A percentile compares a stretch with the other conserved stretches of the same genome.
Evolutionary conservation across 2,797 vertebrate genomes (phyloP).

Genomic region (Neoniphon sammara): DNA sequence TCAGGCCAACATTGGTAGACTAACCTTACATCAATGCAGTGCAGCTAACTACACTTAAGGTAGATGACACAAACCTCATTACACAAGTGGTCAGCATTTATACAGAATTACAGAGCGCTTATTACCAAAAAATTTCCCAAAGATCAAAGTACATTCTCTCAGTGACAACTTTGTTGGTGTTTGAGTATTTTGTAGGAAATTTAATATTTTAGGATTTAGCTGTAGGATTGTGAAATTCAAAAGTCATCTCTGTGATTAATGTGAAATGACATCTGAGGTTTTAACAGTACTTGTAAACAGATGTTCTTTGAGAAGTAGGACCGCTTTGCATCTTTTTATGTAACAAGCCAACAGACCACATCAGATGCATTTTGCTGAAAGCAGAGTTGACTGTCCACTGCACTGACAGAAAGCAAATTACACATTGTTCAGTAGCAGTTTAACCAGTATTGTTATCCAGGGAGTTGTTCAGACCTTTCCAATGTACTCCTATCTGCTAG

Average conservation of each 20-base stretch:
- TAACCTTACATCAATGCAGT: too few relatives aligned
- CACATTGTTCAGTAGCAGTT: conserved; percentile 49
- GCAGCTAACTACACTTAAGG: too few relatives aligned
- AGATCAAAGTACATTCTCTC: too few relatives aligned
- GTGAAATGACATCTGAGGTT: neutral
- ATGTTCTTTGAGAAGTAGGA: neutral
- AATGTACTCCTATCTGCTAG: conserved; percentile 36
- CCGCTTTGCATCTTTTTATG: conserved; percentile 42
- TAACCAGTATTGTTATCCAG: conserved; percentile 24
- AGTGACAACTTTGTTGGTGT: too few relatives aligned
- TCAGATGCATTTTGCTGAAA: conserved; percentile 34
- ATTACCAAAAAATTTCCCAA: too few relatives aligned
- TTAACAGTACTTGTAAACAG: neutral
- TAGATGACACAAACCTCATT: too few relatives aligned
- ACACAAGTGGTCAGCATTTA: too few relatives aligned
- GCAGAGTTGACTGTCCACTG: conserved; percentile 32
- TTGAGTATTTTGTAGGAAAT: too few relatives aligned
- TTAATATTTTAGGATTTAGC: neutral
- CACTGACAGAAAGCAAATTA: conserved; percentile 33
- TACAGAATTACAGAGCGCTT: too few relatives aligned
- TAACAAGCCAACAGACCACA: conserved; percentile 10
- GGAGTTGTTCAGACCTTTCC: neutral
- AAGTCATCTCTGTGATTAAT: neutral
- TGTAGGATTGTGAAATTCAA: neutral
- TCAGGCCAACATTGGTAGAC: too few relatives aligned